A percentile compares a stretch with the other conserved stretches of the same genome.
phyloP scores from a whole-genome alignment of 2,888 invertebrate species.

The Pristionchus arcanus region DNA sequence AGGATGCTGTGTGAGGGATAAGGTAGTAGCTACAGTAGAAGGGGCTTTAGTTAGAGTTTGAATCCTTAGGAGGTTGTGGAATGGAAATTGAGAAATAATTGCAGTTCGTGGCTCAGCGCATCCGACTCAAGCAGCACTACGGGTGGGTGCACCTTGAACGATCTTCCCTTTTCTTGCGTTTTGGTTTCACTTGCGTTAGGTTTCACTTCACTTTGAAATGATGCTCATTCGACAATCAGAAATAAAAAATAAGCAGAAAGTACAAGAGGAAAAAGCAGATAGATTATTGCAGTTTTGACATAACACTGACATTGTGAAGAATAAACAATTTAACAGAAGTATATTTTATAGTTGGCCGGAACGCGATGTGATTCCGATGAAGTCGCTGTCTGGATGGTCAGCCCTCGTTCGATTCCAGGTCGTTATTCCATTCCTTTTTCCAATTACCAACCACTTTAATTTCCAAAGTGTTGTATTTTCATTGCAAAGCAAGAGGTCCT shows the following conservation, averaged over 20 bases:
- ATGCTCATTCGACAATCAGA: too few relatives aligned
- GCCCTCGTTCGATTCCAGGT: conserved; percentile 39
- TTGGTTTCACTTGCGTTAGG: not conserved
- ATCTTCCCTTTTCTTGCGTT: not conserved
- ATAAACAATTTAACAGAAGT: not conserved
- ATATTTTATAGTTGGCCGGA: not conserved
- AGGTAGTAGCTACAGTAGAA: too few relatives aligned
- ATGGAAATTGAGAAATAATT: not conserved
- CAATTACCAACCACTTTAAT: not conserved
- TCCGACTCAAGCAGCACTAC: conserved; percentile 43
- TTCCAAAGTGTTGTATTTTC: not conserved
- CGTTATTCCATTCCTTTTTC: not conserved
- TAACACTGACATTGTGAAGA: too few relatives aligned
- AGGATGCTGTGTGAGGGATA: too few relatives aligned
- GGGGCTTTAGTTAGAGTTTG: too few relatives aligned
- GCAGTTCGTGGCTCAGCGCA: conserved; percentile 42
- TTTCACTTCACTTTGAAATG: not conserved
- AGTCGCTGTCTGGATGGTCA: conserved; percentile 23
- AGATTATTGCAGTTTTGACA: too few relatives aligned
- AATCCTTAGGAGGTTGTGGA: not conserved
- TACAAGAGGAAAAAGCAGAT: too few relatives aligned
- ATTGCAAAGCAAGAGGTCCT: too few relatives aligned
- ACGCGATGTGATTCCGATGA: conserved; percentile 27
- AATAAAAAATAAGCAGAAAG: too few relatives aligned
- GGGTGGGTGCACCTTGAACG: not conserved